Percentiles rank a stretch among this genome's conserved stretches.
Evolutionary conservation across 2,888 invertebrate species (phyloP).

Genomic region (Drosophila helvetica): DNA sequence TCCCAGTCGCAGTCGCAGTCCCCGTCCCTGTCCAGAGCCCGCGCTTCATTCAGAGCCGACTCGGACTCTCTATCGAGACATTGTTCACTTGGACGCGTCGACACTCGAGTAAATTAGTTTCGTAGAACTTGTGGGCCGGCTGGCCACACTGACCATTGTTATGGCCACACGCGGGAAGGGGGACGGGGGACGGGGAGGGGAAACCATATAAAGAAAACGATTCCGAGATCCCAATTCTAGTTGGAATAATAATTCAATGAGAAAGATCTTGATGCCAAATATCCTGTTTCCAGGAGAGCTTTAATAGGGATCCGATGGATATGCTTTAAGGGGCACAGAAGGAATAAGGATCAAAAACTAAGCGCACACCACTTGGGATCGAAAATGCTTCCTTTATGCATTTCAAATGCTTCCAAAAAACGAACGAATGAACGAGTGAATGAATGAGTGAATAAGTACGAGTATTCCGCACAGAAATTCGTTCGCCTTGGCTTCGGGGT

Average conservation of each 20-base stretch:
- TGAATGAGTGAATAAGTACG: conserved; percentile 28
- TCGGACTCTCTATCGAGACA: conserved; percentile 44
- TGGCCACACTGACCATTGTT: conserved; percentile 7
- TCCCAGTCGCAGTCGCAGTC: conserved; percentile 12
- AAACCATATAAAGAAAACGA: background rate
- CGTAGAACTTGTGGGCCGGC: conserved; percentile 75
- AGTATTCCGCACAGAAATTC: conserved; percentile 13
- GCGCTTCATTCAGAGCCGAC: conserved; percentile 6
- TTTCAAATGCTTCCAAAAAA: too few relatives aligned
- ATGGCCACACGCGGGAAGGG: background rate
- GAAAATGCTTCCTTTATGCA: too few relatives aligned
- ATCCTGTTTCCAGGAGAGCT: too few relatives aligned
- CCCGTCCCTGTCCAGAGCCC: background rate
- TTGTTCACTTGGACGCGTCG: conserved; percentile 47
- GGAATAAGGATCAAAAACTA: too few relatives aligned
- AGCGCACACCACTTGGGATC: too few relatives aligned
- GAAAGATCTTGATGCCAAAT: too few relatives aligned
- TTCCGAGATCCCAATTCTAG: background rate
- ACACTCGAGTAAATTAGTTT: conserved; percentile 77
- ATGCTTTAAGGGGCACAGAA: too few relatives aligned
- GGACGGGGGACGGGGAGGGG: too few relatives aligned
- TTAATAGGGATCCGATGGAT: too few relatives aligned
- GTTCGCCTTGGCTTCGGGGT: conserved; percentile 41
- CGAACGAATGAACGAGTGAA: too few relatives aligned
- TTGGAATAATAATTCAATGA: too few relatives aligned